A percentile compares a stretch with the other conserved stretches of the same genome.
These are phyloP conservation scores for Allolobophora icterica DNA, from an alignment of 2,888 invertebrate species.

Conservation along the genomic window DNA sequence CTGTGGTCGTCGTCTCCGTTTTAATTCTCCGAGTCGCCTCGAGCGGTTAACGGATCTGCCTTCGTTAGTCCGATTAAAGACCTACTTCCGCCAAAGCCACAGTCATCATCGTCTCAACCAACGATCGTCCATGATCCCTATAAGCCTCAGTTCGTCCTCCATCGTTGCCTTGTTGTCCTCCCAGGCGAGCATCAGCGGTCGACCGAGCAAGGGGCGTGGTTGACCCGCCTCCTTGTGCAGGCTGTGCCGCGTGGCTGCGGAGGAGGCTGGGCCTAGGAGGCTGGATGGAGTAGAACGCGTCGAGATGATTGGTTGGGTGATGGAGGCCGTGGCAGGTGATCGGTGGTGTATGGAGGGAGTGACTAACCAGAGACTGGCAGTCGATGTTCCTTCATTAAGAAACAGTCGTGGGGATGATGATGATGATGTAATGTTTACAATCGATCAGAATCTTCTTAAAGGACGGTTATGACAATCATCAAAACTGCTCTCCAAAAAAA, in stretches of 20 bases:
- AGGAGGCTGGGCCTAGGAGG: background rate
- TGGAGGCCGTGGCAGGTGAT: background rate
- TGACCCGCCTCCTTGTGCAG: background rate
- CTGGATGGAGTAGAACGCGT: background rate
- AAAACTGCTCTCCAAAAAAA: too few relatives aligned
- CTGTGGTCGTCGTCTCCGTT: background rate
- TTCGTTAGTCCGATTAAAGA: too few relatives aligned
- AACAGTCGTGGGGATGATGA: too few relatives aligned
- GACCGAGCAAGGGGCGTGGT: background rate
- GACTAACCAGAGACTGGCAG: background rate
- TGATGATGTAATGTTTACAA: too few relatives aligned
- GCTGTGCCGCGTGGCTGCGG: background rate
- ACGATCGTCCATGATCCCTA: background rate
- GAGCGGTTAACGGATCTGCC: background rate
- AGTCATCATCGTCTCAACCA: background rate
- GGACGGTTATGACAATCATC: too few relatives aligned
- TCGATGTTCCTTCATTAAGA: background rate
- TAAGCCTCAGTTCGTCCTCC: background rate
- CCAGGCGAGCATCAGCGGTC: background rate
- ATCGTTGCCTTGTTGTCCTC: background rate
- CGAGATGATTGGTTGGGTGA: background rate
- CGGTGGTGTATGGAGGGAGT: background rate
- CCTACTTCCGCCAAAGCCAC: too few relatives aligned
- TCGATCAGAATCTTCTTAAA: too few relatives aligned
- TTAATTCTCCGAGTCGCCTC: background rate